phyloP scores from a whole-genome alignment of 2,113 vertebrate genomes.

The Nyctibius bracteatus region DNA sequence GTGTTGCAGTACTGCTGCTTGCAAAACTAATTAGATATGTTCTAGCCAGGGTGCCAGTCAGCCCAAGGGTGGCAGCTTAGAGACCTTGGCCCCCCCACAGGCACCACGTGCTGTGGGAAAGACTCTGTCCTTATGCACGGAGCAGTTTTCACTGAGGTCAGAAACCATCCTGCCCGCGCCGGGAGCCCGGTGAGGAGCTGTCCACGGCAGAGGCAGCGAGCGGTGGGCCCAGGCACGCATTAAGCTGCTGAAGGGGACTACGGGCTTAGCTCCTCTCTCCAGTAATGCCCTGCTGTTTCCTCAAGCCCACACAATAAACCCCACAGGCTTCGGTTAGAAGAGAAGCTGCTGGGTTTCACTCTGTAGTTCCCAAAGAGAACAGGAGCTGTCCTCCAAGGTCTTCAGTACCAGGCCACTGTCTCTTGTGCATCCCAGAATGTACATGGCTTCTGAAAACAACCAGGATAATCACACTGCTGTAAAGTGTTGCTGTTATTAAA shows the following conservation, averaged over 20 bases:
- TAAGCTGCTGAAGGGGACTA: not conserved
- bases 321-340: no score
- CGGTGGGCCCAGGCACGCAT: accelerated
- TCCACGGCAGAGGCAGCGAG: not conserved
- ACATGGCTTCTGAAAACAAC: not conserved
- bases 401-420: not conserved
- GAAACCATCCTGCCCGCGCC: accelerated
- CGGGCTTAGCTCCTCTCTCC: not conserved
- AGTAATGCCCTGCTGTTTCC: not conserved
- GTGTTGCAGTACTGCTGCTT: no score
- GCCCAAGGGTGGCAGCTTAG: not conserved
- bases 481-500: not conserved
- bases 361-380: accelerated
- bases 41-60: not conserved
- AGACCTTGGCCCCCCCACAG: not conserved
- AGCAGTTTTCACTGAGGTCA: not conserved
- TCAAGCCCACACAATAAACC: accelerated
- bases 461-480: not conserved
- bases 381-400: not conserved
- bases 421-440: not conserved
- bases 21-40: accelerated
- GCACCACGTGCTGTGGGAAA: not conserved
- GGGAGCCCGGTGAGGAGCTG: accelerated
- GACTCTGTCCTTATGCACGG: accelerated
- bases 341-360: not conserved